Percentiles rank a stretch among this genome's conserved stretches.
Conservation (phyloP, 2,797 vertebrate species). For the Pristis pectinata region DNA sequence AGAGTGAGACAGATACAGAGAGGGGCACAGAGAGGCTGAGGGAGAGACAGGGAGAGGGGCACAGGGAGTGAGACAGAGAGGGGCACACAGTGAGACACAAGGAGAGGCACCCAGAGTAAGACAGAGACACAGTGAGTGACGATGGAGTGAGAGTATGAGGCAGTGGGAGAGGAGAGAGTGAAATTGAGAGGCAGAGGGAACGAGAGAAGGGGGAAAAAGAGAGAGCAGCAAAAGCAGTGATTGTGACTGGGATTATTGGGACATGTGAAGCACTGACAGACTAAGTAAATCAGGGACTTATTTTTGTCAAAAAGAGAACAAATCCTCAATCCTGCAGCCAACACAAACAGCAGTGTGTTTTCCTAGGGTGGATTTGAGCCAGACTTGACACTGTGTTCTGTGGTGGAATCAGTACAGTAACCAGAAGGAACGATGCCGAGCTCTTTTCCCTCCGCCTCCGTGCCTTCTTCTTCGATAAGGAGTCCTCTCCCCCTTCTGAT, state of each 20-base stretch:
- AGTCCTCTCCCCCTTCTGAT: too few relatives aligned
- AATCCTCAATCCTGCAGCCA: not conserved
- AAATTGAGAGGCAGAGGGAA: not conserved
- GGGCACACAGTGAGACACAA: not conserved
- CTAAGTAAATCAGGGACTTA: not conserved
- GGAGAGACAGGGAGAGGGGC: not conserved
- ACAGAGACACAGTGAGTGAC: too few relatives aligned
- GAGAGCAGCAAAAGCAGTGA: not conserved
- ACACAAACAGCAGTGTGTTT: conserved; percentile 6
- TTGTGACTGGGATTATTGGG: not conserved
- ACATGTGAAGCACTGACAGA: not conserved
- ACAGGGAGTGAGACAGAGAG: not conserved
- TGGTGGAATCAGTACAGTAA: not conserved
- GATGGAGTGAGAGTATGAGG: too few relatives aligned
- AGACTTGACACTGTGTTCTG: not conserved
- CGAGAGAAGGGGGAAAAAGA: not conserved
- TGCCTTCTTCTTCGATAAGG: too few relatives aligned
- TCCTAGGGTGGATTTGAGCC: not conserved
- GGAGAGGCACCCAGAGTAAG: too few relatives aligned
- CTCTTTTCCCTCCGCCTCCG: too few relatives aligned
- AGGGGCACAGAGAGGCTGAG: too few relatives aligned
- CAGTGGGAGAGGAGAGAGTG: not conserved
- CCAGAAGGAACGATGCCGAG: too few relatives aligned
- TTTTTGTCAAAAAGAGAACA: not conserved
- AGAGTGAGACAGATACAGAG: too few relatives aligned